Evolutionary conservation across 2,113 vertebrate species (phyloP).

Genomic region (Myanophis thanlyinensis): DNA sequence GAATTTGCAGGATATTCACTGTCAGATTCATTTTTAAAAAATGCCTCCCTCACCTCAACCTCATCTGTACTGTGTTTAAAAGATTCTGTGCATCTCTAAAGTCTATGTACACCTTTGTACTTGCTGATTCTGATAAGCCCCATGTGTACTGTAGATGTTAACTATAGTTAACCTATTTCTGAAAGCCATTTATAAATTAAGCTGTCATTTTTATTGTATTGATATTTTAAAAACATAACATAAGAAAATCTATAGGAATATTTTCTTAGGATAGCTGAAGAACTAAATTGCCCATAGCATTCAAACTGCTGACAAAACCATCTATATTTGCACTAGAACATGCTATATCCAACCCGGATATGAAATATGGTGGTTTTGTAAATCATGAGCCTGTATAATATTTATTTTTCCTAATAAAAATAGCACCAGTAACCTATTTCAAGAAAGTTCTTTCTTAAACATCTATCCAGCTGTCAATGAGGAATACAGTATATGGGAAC

Average conservation of each 20-base stretch:
- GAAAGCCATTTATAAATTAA: not conserved
- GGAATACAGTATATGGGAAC: not conserved
- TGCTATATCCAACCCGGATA: not conserved
- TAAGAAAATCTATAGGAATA: not conserved
- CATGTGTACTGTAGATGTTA: not conserved
- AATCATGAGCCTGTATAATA: not conserved
- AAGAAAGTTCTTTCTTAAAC: not conserved
- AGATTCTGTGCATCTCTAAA: not conserved
- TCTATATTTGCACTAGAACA: not conserved
- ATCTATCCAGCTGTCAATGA: not conserved
- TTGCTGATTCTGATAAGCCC: not conserved
- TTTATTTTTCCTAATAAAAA: not conserved
- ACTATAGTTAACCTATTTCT: not conserved
- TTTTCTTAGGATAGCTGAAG: not conserved
- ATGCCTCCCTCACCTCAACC: not conserved
- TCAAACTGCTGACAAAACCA: constrained; percentile 6
- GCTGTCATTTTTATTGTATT: not conserved
- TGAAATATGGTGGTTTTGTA: not conserved
- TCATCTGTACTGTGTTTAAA: not conserved
- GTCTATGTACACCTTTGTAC: not conserved
- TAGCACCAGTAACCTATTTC: not conserved
- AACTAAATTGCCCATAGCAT: not conserved
- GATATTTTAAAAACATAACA: not conserved
- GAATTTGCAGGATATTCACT: not conserved
- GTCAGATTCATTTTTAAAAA: not conserved